These are phyloP conservation scores for Ardeotis arabs DNA, from an alignment of 2,113 vertebrate species.

Conservation along the genomic window DNA sequence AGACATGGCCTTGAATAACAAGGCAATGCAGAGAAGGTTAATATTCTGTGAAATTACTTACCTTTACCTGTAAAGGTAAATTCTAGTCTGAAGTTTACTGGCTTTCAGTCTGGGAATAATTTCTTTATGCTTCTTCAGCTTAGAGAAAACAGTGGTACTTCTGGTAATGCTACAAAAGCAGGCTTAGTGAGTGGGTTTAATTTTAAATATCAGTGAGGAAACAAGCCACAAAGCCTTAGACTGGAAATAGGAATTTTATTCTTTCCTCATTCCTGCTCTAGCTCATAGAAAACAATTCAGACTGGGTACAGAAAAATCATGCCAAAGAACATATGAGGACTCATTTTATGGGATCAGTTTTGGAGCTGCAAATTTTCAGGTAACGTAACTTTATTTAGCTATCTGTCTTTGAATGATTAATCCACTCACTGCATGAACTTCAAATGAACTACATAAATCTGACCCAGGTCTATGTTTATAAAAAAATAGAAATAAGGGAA, in stretches of 20 bases:
- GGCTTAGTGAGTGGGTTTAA: neutral
- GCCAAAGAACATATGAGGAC: neutral
- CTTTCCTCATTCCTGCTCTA: neutral
- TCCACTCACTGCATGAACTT: conserved; percentile 4
- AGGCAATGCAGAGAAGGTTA: neutral
- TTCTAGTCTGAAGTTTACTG: neutral
- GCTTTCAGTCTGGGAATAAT: neutral
- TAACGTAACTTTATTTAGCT: conserved; percentile 2
- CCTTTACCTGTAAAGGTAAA: conserved; percentile 12
- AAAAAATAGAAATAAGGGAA: neutral
- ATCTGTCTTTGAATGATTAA: neutral
- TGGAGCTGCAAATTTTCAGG: neutral
- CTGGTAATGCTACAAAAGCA: neutral
- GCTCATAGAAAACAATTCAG: neutral
- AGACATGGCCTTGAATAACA: neutral
- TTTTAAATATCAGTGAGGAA: neutral
- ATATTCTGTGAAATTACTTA: conserved; percentile 26
- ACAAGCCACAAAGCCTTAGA: neutral
- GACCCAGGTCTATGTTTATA: neutral
- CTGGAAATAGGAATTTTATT: neutral
- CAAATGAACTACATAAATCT: conserved; percentile 36
- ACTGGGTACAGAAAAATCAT: neutral
- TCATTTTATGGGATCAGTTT: neutral
- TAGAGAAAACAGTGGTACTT: neutral
- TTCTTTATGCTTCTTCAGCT: neutral